Evolutionary conservation across 2,888 invertebrate species (phyloP).

Genomic region (Scaptomyza polygonia): DNA sequence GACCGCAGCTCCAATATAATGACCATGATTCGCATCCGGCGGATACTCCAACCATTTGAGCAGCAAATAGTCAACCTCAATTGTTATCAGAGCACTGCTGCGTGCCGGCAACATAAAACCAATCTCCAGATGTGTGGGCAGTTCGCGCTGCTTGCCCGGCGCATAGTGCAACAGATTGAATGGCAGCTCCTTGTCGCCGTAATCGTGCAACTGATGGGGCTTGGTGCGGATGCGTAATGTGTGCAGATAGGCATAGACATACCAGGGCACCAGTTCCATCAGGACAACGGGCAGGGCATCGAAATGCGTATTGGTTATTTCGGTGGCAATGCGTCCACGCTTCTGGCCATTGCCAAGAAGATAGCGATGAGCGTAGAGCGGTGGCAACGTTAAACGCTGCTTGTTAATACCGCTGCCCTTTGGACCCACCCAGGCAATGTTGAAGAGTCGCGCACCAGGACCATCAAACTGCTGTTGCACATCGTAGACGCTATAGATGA

Average conservation of each 20-base stretch:
- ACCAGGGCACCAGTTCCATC: constrained; percentile 96
- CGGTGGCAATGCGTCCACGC: constrained; percentile 94
- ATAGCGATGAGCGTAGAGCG: constrained; percentile 91
- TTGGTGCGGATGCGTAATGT: constrained; percentile 86
- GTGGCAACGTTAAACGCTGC: constrained; percentile 85
- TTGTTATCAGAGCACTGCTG: constrained; percentile 91
- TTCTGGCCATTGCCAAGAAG: constrained; percentile 96
- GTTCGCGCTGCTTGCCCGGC: constrained; percentile 93
- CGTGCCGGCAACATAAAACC: constrained; percentile 91
- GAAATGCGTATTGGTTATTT: constrained; percentile 93
- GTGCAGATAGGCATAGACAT: constrained; percentile 94
- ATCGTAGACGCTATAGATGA: constrained; percentile 89
- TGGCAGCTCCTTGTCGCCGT: constrained; percentile 71
- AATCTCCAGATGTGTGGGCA: constrained; percentile 95
- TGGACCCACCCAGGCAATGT: constrained; percentile 86
- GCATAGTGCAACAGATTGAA: constrained; percentile 87
- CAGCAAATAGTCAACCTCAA: constrained; percentile 97
- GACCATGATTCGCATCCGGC: constrained; percentile 99
- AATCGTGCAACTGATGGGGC: constrained; percentile 40
- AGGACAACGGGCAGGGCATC: constrained; percentile 90
- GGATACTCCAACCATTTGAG: constrained; percentile 99
- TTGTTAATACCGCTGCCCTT: constrained; percentile 38
- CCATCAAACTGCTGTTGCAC: constrained; percentile 84
- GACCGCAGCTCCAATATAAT: constrained; percentile 95
- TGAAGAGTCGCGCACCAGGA: constrained; percentile 86